These are phyloP conservation scores for Brachionus sp. DNA, from an alignment of 1,140 invertebrate species.

Conservation along the genomic window DNA sequence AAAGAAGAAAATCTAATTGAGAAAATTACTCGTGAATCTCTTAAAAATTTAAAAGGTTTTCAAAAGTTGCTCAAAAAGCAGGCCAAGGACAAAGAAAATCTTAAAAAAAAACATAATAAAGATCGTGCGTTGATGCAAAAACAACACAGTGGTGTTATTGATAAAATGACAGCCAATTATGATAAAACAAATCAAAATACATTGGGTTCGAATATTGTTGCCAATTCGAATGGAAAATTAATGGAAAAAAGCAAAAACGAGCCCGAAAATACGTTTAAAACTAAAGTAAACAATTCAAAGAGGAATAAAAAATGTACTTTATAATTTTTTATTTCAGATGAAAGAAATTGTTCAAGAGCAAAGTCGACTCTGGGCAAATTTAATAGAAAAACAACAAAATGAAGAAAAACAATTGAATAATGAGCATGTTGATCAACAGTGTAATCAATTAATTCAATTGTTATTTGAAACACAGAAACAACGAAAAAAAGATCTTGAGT, in stretches of 20 bases:
- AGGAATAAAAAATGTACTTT: neutral
- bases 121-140: slow-evolving; percentile 86
- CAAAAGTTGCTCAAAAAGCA: slow-evolving; percentile 91
- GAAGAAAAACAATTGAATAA: slow-evolving; percentile 20
- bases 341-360: slow-evolving; percentile 39
- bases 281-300: neutral
- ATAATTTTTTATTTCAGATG: slow-evolving; percentile 20
- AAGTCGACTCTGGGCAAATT: slow-evolving; percentile 21
- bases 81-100: slow-evolving; percentile 59
- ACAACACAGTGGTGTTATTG: slow-evolving; percentile 65
- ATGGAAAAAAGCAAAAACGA: neutral
- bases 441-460: slow-evolving; percentile 22
- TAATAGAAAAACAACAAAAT: slow-evolving; percentile 37
- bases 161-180: slow-evolving; percentile 46
- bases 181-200: slow-evolving; percentile 42
- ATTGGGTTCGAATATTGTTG: slow-evolving; percentile 8
- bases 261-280: neutral
- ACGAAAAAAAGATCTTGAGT: slow-evolving; percentile 34
- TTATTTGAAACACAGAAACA: slow-evolving; percentile 36
- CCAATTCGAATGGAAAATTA: neutral
- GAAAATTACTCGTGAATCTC: slow-evolving; percentile 80
- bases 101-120: slow-evolving; percentile 88
- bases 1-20: slow-evolving; percentile 65
- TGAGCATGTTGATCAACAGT: slow-evolving; percentile 34
- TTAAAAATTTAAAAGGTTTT: slow-evolving; percentile 87